Percentiles rank a stretch among this genome's conserved stretches.
Evolutionary conservation across 2,888 invertebrate genomes (phyloP).

Genomic region (Nomada fabriciana): DNA sequence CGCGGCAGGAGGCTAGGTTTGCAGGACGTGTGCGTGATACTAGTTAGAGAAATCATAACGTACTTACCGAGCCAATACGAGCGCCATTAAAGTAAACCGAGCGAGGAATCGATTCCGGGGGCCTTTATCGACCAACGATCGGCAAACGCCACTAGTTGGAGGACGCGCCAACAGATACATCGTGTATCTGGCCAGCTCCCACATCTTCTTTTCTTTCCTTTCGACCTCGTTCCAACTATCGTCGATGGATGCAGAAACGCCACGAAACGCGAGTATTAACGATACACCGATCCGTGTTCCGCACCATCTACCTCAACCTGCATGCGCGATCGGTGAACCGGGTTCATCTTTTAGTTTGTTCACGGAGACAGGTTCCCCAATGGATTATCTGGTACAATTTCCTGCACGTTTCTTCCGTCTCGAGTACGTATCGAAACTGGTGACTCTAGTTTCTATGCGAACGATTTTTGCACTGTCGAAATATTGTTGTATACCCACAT

Average conservation of each 20-base stretch:
- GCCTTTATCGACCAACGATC: constrained; percentile 66
- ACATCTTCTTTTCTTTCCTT: constrained; percentile 34
- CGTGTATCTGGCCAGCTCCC: constrained; percentile 14
- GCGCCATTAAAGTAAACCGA: constrained; percentile 76
- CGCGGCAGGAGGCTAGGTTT: constrained; percentile 54
- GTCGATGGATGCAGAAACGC: constrained; percentile 37
- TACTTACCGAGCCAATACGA: constrained; percentile 67
- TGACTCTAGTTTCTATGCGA: neutral
- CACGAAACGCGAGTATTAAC: constrained; percentile 54
- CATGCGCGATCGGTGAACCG: constrained; percentile 35
- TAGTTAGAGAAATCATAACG: constrained; percentile 79
- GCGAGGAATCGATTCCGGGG: constrained; percentile 72
- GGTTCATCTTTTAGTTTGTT: neutral
- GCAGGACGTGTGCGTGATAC: constrained; percentile 71
- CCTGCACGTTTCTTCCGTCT: neutral
- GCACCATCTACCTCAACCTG: constrained; percentile 48
- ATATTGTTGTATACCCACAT: too few species aligned
- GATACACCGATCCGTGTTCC: constrained; percentile 56
- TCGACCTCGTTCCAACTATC: constrained; percentile 41
- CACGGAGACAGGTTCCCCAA: constrained; percentile 22
- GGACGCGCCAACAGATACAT: constrained; percentile 39
- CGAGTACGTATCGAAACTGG: neutral
- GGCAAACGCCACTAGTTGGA: constrained; percentile 33
- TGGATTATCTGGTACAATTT: constrained; percentile 16
- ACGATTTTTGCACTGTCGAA: neutral